Evolutionary conservation across 2,797 vertebrate genomes (phyloP).

Genomic region (Lophius americanus): DNA sequence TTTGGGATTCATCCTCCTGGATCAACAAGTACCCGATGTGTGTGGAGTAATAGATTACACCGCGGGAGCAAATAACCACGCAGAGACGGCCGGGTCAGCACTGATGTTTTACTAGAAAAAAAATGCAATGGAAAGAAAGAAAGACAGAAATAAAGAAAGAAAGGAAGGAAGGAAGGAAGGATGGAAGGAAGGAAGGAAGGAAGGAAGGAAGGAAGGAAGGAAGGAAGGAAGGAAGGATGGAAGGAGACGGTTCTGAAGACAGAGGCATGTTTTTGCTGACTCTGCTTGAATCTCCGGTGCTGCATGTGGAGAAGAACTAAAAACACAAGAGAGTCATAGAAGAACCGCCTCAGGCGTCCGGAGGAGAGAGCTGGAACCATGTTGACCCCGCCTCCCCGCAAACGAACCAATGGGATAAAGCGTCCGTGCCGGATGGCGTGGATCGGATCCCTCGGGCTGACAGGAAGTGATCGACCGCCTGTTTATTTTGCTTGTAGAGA

Average conservation of each 20-base stretch:
- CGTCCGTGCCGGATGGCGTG: no score
- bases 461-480: slow-evolving; percentile 19
- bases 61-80: slow-evolving; percentile 61
- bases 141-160: slow-evolving; percentile 57
- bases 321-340: slow-evolving; percentile 42
- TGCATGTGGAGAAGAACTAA: slow-evolving; percentile 44
- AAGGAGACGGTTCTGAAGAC: slow-evolving; percentile 63
- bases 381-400: slow-evolving; percentile 17
- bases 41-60: not conserved
- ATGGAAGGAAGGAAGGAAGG: slow-evolving; percentile 65
- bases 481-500: slow-evolving; percentile 11
- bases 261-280: slow-evolving; percentile 48
- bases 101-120: slow-evolving; percentile 82
- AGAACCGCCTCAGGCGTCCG: slow-evolving; percentile 18
- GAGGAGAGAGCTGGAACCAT: slow-evolving; percentile 12
- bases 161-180: slow-evolving; percentile 62
- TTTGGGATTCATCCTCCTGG: no score
- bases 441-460: slow-evolving; percentile 15
- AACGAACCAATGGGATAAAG: no score
- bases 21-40: not conserved
- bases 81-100: slow-evolving; percentile 54
- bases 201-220: slow-evolving; percentile 60
- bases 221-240: slow-evolving; percentile 61
- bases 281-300: slow-evolving; percentile 36
- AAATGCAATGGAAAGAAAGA: slow-evolving; percentile 70